Evolutionary conservation across 2,113 vertebrate species (phyloP), one percentile per base, ranked within the genome.

Genomic region (Hippocampus barbouri): DNA sequence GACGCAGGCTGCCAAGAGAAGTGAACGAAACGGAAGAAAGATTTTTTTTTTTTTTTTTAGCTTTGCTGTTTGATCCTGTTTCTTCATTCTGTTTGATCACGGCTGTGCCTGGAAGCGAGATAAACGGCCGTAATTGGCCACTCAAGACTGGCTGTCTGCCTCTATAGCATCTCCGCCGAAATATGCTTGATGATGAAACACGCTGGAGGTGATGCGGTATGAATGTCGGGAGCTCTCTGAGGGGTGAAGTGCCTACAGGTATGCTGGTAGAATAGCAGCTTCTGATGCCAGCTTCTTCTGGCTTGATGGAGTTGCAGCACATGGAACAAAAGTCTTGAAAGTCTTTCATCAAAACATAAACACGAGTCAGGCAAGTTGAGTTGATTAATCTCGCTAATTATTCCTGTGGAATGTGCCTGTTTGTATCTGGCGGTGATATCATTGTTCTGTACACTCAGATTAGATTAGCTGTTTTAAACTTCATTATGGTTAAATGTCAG

Each of bases 51-150:
- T 34, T 30, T 30, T 34, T 34, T 68, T 80, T 62, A 73, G 75
- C 78, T 74, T 69, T 57, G 68, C 80, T 83, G 88, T 83, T 89
- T 91, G 87, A 89, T 87, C 85, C 87, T 85, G 82, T 86, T 89
- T 86, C 83, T 85, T 86, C 77, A 87, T 86, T 88, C 86, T 27
- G 80, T 91, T 85, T 91, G 88, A 91, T 91, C 88, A 79, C 88
- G 87, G 86, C 88, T 86, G 88, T 68, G 88, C 86, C 89, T 91
- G 82, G 79, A 85, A 89, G 88, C 72, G 82, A 88, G 88, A 88
- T 89, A 91, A 91, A 89, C 80, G 88, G 87, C 88, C 82, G 79
- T 89, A 89, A 91, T 89, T 89, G 89, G 88, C 86, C 87, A 89
- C 89, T 89, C 86, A 86, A 89, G 86, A 89, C 83, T 83, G 83